phyloP scores from a whole-genome alignment of 2,888 invertebrate species.

The Myopa tessellatipennis region DNA sequence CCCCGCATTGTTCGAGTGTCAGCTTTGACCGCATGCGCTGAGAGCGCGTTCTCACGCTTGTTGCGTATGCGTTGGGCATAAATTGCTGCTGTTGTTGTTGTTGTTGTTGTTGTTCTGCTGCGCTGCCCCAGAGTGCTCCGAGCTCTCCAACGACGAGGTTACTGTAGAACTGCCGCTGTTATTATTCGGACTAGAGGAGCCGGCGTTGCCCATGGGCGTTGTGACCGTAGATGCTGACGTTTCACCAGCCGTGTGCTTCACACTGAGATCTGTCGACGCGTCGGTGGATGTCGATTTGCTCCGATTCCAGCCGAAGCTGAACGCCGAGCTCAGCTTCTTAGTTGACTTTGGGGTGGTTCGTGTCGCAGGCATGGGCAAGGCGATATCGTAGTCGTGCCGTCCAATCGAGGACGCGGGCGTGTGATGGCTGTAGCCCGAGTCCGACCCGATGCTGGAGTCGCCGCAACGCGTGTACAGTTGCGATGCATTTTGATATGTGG shows the following conservation, averaged over 20 bases:
- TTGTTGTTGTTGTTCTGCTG: constrained; percentile 45
- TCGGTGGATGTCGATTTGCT: constrained; percentile 47
- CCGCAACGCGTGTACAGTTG: constrained; percentile 73
- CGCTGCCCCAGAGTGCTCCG: constrained; percentile 48
- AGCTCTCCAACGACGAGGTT: constrained; percentile 56
- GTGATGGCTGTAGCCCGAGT: constrained; percentile 85
- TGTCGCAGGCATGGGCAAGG: constrained; percentile 46
- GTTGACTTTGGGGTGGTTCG: constrained; percentile 50
- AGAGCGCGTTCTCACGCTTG: constrained; percentile 45
- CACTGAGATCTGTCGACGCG: constrained; percentile 42
- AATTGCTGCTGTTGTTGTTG: constrained; percentile 31
- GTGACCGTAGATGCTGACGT: constrained; percentile 35
- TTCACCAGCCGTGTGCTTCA: constrained; percentile 39
- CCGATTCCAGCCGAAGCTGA: constrained; percentile 63
- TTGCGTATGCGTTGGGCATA: constrained; percentile 45
- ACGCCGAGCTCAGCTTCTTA: constrained; percentile 60
- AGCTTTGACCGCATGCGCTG: constrained; percentile 38
- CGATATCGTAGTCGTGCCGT: constrained; percentile 60
- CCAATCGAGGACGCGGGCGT: constrained; percentile 66
- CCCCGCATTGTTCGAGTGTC: constrained; percentile 21
- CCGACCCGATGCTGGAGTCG: constrained; percentile 84
- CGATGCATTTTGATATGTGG: constrained; percentile 47
- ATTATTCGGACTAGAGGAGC: constrained; percentile 62
- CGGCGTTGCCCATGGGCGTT: constrained; percentile 44
- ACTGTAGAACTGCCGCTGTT: constrained; percentile 58